Base-by-base conservation (phyloP, 2,113 vertebrate species). In the Chlorodrepanis virens region DNA sequence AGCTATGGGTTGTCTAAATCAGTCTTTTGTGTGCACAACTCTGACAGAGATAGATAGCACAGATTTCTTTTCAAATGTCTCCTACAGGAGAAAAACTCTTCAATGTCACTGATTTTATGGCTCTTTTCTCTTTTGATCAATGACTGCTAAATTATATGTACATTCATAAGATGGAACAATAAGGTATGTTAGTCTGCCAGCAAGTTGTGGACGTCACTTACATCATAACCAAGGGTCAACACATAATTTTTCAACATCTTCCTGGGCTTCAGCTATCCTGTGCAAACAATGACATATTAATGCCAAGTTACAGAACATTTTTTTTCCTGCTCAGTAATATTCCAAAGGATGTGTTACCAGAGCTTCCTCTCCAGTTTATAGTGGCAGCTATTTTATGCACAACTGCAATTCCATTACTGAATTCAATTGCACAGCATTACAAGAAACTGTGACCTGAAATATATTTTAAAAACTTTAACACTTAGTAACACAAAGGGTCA, bases 61-160 rank as follows among this genome's bases (percentile, higher is more conserved):
- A 94, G 91, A 87, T 79, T 96, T 84, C 82, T 95, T 95, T 95
- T 93, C 88, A 97, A 96, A 95, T 87, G 77, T 87, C 89, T 96
- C 45, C 8, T 84, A 69, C 92, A 83, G 52, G 50, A 87, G 65
- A 95, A 98, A 97, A 93, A 40, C 61, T 83, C 56, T 89, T 94
- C 72, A 85, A 19, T 92, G 83, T 93, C 78, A 92, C 74, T 56
- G 93, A 94, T 94, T 93, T 96, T 97, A 86, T 67, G 35, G 81
- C 90, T 88, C 77, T 76, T 8, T 83, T 93, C 86, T 84, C 22
- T 95, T 97, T 87, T 87, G 83, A 96, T 96, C 94, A 95, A 89
- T 81, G 87, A 82, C 76, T 93, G 86, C 77, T 97, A 94, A 89
- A 97, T 97, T 95, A 94, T 70, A 93, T 84, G 86, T 53, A 4